phyloP scores from a whole-genome alignment of 2,113 vertebrate genomes.

The Notiomystis cincta region DNA sequence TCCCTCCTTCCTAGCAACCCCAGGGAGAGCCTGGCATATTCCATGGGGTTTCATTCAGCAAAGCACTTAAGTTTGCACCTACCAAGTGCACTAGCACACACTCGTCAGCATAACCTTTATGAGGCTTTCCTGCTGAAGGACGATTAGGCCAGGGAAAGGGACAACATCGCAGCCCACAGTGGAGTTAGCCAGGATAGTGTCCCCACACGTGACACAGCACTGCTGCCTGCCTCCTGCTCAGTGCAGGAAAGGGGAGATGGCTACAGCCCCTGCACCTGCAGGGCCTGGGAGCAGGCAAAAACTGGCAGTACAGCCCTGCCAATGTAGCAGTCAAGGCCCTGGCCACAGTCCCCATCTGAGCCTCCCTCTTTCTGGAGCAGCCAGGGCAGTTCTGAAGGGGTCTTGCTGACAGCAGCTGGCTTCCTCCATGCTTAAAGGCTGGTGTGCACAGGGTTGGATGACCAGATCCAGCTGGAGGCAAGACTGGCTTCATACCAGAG shows the following conservation, averaged over 20 bases:
- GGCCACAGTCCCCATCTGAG: neutral
- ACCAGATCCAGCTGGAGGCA: neutral
- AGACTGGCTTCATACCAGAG: neutral
- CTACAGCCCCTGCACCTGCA: neutral
- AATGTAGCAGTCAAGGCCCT: neutral
- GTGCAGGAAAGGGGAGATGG: neutral
- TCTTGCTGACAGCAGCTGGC: neutral
- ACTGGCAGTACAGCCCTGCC: neutral
- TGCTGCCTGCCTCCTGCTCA: neutral
- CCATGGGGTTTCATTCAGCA: neutral
- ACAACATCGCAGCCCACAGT: fast-evolving
- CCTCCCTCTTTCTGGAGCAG: neutral
- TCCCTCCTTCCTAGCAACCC: neutral
- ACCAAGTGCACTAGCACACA: neutral
- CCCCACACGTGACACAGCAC: neutral
- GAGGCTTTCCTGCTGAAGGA: neutral
- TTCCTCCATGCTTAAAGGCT: neutral
- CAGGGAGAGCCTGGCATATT: neutral
- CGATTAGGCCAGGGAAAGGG: neutral
- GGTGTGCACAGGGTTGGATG: neutral
- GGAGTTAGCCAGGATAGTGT: neutral
- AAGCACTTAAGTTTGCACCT: neutral
- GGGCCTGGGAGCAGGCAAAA: neutral
- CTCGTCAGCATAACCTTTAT: neutral
- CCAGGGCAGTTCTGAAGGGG: neutral